Base-by-base conservation (phyloP, 2,888 invertebrate species). In the Meteorus colon region DNA sequence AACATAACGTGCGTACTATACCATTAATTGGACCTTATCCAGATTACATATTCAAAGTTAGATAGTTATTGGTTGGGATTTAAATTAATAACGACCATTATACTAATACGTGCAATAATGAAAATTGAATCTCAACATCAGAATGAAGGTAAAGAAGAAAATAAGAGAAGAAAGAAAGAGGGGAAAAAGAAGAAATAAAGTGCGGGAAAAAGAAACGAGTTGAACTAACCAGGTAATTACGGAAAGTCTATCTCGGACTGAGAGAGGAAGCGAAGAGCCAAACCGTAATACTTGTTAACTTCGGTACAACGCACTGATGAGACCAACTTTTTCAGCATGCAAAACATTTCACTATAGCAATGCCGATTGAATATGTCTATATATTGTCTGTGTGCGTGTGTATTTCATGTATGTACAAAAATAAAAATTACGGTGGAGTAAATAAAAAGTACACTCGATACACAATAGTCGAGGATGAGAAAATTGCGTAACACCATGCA, bases 41-140 rank as follows among this genome's bases (percentile, higher is more conserved):
- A 55, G 5, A 55, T 55, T 24, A 19, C 19, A 3, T 24, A n/a
- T 55, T 2, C 2, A 5, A 55, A 55, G 6, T 19, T 19, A 19
- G 55, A 55, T 24, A 55, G 8, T 19, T 55, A 19, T 55, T 55
- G 4, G 10, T 55, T 55, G 19, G n/a, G 24, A 55, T 55, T 55
- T n/a, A n/a, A 19, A 31, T 8, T 37, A 65, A 41, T 37, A 2
- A 65, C 24, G 34, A 31, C 10, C n/a, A n/a, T 65, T 10, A 37
- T 34, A n/a, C 37, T 41, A 41, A 19, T 19, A 24, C 34, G 34
- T 19, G 37, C n/a, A 34, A 41, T 41, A 65, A 41, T 37, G 65
- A 65, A 65, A 41, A 65, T 65, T 41, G 37, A 65, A 65, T 65
- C 12, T 37, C 65, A 41, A n/a, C n/a, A 65, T 37, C 16, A 19